phyloP scores from a whole-genome alignment of 2,113 vertebrate species.

The Aleadryas rufinucha region DNA sequence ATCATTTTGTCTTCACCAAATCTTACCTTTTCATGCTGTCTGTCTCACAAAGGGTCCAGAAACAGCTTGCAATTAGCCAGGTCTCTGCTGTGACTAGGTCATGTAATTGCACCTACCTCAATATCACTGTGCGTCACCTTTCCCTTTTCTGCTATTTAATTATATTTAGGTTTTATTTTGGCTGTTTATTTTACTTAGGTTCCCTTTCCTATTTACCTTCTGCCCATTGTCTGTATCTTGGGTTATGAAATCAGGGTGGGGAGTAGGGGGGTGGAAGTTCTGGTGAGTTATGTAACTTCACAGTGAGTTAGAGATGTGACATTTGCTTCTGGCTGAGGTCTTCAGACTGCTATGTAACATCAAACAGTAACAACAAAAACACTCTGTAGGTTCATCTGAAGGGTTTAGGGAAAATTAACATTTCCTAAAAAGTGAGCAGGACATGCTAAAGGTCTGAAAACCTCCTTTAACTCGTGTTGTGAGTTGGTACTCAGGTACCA shows the following conservation, averaged over 20 bases:
- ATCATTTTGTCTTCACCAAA: neutral
- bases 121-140: neutral
- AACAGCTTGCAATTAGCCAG: neutral
- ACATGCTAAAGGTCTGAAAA: neutral
- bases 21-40: neutral
- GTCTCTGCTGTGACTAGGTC: neutral
- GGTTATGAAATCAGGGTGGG: neutral
- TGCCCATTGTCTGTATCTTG: neutral
- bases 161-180: neutral
- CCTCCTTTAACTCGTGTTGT: neutral
- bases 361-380: neutral
- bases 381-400: neutral
- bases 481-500: neutral
- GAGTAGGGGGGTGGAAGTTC: neutral
- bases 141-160: neutral
- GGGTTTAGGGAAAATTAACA: neutral
- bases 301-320: fast-evolving
- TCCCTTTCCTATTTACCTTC: neutral
- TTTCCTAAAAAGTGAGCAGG: neutral
- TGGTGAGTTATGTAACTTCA: neutral
- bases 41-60: neutral
- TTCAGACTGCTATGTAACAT: neutral
- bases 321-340: neutral
- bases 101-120: neutral
- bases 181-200: neutral